Conservation (phyloP, 2,113 vertebrate genomes). For the Indicator indicator region DNA sequence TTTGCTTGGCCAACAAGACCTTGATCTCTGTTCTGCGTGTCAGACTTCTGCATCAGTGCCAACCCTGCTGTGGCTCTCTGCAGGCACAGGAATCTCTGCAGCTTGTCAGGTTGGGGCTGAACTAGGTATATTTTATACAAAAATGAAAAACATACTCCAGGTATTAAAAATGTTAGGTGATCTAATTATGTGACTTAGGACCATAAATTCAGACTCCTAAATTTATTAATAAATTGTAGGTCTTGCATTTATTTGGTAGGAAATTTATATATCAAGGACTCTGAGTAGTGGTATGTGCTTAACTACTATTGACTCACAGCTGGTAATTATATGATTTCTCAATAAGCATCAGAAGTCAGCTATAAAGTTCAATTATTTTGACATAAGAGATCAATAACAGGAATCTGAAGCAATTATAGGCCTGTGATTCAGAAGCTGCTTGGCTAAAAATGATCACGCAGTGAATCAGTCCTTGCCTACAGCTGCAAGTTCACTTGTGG, state of each 20-base stretch:
- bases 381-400: constrained; percentile 57
- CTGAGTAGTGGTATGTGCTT: neutral
- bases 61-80: neutral
- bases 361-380: constrained; percentile 65
- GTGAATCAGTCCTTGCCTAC: neutral
- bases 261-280: constrained; percentile 8
- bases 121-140: neutral
- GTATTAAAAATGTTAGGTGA: neutral
- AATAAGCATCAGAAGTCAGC: constrained; percentile 54
- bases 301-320: constrained; percentile 8
- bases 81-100: neutral
- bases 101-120: neutral
- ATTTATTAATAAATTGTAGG: neutral
- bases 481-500: neutral
- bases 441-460: neutral
- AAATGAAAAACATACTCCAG: neutral
- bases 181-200: neutral
- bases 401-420: constrained; percentile 51
- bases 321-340: constrained; percentile 62
- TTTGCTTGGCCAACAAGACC: neutral
- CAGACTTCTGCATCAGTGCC: fast-evolving
- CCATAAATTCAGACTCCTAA: neutral
- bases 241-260: neutral
- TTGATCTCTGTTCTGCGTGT: neutral
- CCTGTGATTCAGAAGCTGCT: constrained; percentile 6